phyloP scores from a whole-genome alignment of 53 echinoderm and acorn worm species.

The Crossaster papposus region DNA sequence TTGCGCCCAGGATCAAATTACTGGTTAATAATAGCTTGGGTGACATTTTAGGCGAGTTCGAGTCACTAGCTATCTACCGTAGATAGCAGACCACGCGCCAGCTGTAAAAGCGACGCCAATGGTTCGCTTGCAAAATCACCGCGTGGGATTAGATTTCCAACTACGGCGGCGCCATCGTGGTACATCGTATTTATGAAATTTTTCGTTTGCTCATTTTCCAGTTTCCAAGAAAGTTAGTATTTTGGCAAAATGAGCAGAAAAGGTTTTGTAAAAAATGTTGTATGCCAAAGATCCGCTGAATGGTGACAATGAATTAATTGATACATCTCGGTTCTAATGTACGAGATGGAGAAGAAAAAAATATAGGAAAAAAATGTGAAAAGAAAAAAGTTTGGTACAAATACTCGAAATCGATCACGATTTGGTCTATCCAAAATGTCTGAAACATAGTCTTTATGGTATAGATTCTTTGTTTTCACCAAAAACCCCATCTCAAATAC shows the following conservation, averaged over 20 bases:
- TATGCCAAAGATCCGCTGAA: too few species aligned
- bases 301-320: too few species aligned
- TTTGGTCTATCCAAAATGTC: too few species aligned
- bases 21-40: slow-evolving; percentile 52
- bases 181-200: neutral
- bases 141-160: neutral
- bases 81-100: neutral
- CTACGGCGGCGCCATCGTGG: neutral
- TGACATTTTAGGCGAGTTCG: slow-evolving; percentile 37
- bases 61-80: slow-evolving; percentile 15
- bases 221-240: slow-evolving; percentile 1
- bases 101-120: neutral
- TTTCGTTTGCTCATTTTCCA: neutral
- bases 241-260: neutral
- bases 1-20: slow-evolving; percentile 43
- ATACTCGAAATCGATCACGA: too few species aligned
- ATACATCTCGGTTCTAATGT: too few species aligned
- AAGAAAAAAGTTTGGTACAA: too few species aligned
- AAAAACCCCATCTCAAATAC: too few species aligned
- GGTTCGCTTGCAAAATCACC: neutral
- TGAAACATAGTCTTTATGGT: too few species aligned
- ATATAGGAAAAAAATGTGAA: too few species aligned
- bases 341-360: too few species aligned
- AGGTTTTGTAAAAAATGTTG: too few species aligned
- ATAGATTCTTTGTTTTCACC: too few species aligned